Percentiles rank a stretch among this genome's conserved stretches.
Conservation (phyloP, 2,113 vertebrate genomes). For the Boulengeromyrus knoepffleri region DNA sequence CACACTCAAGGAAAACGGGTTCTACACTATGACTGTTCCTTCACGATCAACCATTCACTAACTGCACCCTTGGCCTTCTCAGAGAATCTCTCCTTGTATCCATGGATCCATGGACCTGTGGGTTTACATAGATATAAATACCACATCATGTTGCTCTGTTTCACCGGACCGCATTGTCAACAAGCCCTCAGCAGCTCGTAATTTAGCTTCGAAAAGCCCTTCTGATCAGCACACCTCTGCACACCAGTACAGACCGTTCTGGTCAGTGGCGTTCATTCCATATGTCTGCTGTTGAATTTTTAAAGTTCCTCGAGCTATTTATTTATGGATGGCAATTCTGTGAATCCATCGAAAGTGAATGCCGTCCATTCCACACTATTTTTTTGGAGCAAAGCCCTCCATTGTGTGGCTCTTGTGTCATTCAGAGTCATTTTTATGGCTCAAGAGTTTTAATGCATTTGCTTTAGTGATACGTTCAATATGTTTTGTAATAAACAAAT, state of each 20-base stretch:
- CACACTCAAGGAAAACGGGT: background rate
- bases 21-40: background rate
- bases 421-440: background rate
- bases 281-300: background rate
- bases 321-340: background rate
- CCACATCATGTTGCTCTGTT: background rate
- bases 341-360: background rate
- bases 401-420: background rate
- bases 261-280: background rate
- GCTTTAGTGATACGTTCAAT: background rate
- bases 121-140: background rate
- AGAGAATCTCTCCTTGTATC: no score
- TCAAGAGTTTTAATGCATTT: background rate
- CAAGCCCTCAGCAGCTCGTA: background rate
- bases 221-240: background rate
- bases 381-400: background rate
- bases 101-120: background rate
- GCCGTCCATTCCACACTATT: background rate
- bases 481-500: background rate
- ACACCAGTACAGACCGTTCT: background rate
- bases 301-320: background rate
- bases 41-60: background rate
- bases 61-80: background rate
- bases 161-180: background rate
- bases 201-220: background rate